Percentiles rank a stretch among this genome's conserved stretches.
phyloP scores from a whole-genome alignment of 2,888 invertebrate species.

The Branchellion lobata region DNA sequence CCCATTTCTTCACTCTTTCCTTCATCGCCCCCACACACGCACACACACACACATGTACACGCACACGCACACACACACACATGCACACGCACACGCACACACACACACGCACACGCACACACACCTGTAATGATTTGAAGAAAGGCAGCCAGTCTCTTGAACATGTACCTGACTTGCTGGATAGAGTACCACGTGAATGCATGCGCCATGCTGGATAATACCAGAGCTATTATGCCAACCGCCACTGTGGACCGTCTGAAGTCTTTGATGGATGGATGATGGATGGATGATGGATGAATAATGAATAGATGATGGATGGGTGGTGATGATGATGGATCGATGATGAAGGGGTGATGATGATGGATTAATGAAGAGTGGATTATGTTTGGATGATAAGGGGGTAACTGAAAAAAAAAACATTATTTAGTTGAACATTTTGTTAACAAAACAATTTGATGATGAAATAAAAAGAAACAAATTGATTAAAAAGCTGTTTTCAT shows the following conservation, averaged over 20 bases:
- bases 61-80: background rate
- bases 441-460: too few species aligned
- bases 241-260: slow-evolving; percentile 80
- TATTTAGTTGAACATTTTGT: too few species aligned
- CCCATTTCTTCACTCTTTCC: background rate
- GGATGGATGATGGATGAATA: slow-evolving; percentile 3
- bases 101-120: slow-evolving; percentile 55
- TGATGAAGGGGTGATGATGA: background rate
- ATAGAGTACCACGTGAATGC: slow-evolving; percentile 82
- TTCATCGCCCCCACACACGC: background rate
- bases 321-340: background rate
- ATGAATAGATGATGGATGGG: background rate
- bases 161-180: slow-evolving; percentile 82
- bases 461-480: too few species aligned
- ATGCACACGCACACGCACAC: slow-evolving; percentile 62
- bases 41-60: background rate
- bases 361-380: slow-evolving; percentile 1
- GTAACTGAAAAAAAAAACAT: too few species aligned
- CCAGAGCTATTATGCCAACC: slow-evolving; percentile 78
- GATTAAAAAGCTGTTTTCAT: too few species aligned
- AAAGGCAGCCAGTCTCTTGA: slow-evolving; percentile 80
- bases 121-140: slow-evolving; percentile 79
- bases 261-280: slow-evolving; percentile 65
- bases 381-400: too few species aligned
- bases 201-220: slow-evolving; percentile 79